phyloP scores from a whole-genome alignment of 2,888 invertebrate species.

The Tuberolachnus salignus region DNA sequence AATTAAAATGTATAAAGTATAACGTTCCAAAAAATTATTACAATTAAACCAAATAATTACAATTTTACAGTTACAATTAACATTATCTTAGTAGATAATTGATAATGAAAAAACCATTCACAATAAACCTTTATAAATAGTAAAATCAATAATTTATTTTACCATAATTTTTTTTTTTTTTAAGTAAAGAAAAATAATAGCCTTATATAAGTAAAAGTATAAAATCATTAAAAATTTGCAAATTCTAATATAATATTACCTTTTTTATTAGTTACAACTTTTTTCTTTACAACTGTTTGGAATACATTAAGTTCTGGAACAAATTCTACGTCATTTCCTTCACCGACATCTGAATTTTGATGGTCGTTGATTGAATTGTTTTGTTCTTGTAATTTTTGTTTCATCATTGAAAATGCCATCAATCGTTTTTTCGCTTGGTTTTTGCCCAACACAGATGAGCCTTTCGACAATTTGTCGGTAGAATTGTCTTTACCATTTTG shows the following conservation, averaged over 20 bases:
- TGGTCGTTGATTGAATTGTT: slow-evolving; percentile 25
- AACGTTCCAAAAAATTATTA: background rate
- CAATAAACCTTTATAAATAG: slow-evolving; percentile 35
- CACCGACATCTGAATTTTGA: slow-evolving; percentile 32
- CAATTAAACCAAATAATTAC: slow-evolving; percentile 1
- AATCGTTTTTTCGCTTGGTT: slow-evolving; percentile 58
- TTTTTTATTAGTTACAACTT: slow-evolving; percentile 50
- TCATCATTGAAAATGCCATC: slow-evolving; percentile 58
- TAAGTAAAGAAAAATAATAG: too few relatives aligned
- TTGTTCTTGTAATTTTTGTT: slow-evolving; percentile 57
- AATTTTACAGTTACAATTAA: slow-evolving; percentile 36
- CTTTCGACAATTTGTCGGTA: slow-evolving; percentile 38
- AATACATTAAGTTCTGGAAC: slow-evolving; percentile 47
- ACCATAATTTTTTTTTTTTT: background rate
- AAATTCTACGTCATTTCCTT: slow-evolving; percentile 50
- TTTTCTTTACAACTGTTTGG: slow-evolving; percentile 47
- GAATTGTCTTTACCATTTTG: slow-evolving; percentile 39
- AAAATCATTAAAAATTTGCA: background rate
- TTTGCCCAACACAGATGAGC: slow-evolving; percentile 57
- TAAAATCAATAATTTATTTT: slow-evolving; percentile 21
- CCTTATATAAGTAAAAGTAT: background rate
- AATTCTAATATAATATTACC: background rate
- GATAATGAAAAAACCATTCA: slow-evolving; percentile 12
- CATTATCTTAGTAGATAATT: slow-evolving; percentile 27
- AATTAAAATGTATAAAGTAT: slow-evolving; percentile 21